Evolutionary conservation across 2,113 vertebrate species (phyloP), one percentile per base, ranked within the genome.

Genomic region (Vombatus ursinus): DNA sequence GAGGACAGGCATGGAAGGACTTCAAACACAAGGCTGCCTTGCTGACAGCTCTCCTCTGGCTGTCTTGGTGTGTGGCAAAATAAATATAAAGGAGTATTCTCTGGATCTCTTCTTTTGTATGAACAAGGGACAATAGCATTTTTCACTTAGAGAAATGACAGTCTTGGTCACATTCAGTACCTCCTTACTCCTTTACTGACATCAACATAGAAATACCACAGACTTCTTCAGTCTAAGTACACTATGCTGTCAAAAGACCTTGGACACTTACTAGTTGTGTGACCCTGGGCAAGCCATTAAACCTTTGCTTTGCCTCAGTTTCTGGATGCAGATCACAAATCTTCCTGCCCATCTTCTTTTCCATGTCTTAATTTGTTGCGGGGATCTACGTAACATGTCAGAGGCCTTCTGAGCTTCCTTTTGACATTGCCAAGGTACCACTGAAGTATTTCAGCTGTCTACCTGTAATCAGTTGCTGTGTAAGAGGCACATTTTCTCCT

Each of bases 71-170:
- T 44, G 6, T 92, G 91, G 93, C 25, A 89, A 3, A 94, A 49
- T 94, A 68, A 96, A 57, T 92, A 44, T 52, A 3, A 84, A 95
- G 51, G 50, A 96, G 90, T 89, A 95, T 50, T 25, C 92, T 96
- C 25, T 93, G 89, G 91, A 93, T 48, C 24, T 11, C 57, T 14
- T 1, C 48, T 92, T 96, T 94, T 94, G 61, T 95, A 26, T 61
- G 57, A 52, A 92, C 24, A 53, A 93, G 89, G 50, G 90, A 53
- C 89, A 92, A 95, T 90, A 9, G 0, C 77, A 95, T 12, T 97
- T 97, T 95, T 90, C 91, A 94, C n/a, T 19, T 89, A 22, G 19
- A 52, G 54, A 97, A 31, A 3, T 94, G 68, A 37, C 89, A 94
- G 5, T 1, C 24, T 95, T 84, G 68, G 23, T 44, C 23, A 91